Conservation (phyloP, 2,888 invertebrate genomes). For the Dermolepida albohirtum region DNA sequence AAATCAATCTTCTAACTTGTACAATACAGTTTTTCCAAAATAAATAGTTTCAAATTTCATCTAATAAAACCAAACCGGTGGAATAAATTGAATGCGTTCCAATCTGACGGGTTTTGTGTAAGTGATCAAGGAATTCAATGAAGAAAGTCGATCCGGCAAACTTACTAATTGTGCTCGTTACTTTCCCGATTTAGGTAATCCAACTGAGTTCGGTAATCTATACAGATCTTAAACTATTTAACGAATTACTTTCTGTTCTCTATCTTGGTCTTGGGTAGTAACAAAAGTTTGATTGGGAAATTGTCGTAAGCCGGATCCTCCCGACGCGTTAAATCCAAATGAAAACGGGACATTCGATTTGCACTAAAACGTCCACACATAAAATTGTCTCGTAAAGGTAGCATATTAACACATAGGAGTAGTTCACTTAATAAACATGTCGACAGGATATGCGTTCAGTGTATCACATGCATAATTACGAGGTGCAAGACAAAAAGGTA, state of each 20-base stretch:
- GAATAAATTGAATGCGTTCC: slow-evolving; percentile 32
- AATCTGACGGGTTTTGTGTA: slow-evolving; percentile 28
- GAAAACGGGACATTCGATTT: slow-evolving; percentile 14
- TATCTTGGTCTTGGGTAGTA: slow-evolving; percentile 27
- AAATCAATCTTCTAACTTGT: no score
- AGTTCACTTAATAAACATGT: no score
- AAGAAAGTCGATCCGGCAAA: slow-evolving; percentile 55
- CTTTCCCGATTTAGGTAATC: slow-evolving; percentile 59
- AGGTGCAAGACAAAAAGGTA: no score
- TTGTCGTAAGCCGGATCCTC: slow-evolving; percentile 15
- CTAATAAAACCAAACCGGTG: slow-evolving; percentile 23
- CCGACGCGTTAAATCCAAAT: slow-evolving; percentile 21
- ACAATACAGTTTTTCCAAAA: no score
- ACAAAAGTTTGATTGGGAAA: slow-evolving; percentile 40
- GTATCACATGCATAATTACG: no score
- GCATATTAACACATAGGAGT: no score
- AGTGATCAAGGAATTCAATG: slow-evolving; percentile 54
- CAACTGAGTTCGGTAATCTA: slow-evolving; percentile 59
- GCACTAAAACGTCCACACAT: no score
- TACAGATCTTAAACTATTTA: slow-evolving; percentile 61
- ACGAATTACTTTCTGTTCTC: slow-evolving; percentile 48
- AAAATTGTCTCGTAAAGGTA: no score
- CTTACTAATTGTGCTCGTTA: slow-evolving; percentile 60
- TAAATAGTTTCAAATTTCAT: slow-evolving; percentile 6
- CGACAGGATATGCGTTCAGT: no score